Conservation (phyloP, 2,113 vertebrate genomes). For the Sinocyclocheilus maitianheensis region DNA sequence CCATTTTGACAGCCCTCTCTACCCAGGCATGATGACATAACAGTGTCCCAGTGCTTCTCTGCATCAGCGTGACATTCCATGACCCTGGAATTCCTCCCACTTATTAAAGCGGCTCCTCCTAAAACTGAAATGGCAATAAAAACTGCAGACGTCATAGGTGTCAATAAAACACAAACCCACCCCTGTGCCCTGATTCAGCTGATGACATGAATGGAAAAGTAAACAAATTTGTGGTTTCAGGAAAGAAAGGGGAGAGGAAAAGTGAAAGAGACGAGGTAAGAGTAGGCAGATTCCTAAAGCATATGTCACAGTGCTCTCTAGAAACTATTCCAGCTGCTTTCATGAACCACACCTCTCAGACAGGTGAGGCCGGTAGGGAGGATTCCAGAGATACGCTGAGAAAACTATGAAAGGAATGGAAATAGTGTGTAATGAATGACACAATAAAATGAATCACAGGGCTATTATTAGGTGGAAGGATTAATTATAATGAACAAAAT, state of each 20-base stretch:
- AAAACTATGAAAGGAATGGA: constrained; percentile 31
- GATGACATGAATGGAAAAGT: constrained; percentile 48
- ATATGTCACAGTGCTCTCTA: not conserved
- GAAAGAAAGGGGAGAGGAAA: constrained; percentile 5
- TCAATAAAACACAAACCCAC: constrained; percentile 24
- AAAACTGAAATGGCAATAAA: constrained; percentile 41
- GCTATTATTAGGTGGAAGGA: constrained; percentile 1
- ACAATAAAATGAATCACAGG: not conserved
- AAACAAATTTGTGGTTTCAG: constrained; percentile 52
- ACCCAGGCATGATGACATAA: constrained; percentile 37
- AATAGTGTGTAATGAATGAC: constrained; percentile 25
- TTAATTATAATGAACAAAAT: constrained; percentile 3
- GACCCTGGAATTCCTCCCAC: constrained; percentile 41
- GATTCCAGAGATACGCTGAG: not conserved
- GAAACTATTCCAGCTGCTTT: constrained; percentile 5
- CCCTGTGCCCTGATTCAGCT: constrained; percentile 5
- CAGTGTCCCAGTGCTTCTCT: not conserved
- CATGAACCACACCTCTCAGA: constrained; percentile 12
- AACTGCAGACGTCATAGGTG: constrained; percentile 36
- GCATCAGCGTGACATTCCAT: constrained; percentile 22
- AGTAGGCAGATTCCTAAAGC: not conserved
- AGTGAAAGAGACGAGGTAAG: not conserved
- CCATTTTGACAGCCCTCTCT: not conserved
- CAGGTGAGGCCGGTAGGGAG: constrained; percentile 19
- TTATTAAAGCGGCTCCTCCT: constrained; percentile 26